phyloP scores from a whole-genome alignment of 2,888 invertebrate genomes.

The Drosophila mimica region DNA sequence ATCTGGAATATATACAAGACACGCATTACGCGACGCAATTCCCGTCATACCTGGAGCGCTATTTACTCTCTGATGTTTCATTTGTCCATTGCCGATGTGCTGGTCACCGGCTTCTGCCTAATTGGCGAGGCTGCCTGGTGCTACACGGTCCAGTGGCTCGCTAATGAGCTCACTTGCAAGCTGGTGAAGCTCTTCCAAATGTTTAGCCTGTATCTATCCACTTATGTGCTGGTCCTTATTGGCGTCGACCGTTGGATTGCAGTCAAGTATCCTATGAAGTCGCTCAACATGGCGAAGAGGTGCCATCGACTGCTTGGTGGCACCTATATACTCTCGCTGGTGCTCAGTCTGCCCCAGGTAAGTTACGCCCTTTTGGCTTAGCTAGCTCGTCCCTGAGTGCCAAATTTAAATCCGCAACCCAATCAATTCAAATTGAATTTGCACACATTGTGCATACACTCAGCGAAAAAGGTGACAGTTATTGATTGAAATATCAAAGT shows the following conservation, averaged over 20 bases:
- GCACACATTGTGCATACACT: constrained; percentile 4
- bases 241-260: constrained; percentile 93
- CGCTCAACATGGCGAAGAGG: constrained; percentile 88
- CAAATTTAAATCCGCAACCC: not conserved
- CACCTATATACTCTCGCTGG: constrained; percentile 90
- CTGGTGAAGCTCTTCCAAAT: constrained; percentile 92
- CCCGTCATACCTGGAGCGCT: constrained; percentile 89
- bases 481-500: not conserved
- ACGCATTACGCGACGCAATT: constrained; percentile 86
- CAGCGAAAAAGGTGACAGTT: not conserved
- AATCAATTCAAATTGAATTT: constrained; percentile 52
- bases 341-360: constrained; percentile 94
- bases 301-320: constrained; percentile 89
- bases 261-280: constrained; percentile 92
- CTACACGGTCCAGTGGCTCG: constrained; percentile 92
- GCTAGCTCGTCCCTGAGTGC: not conserved
- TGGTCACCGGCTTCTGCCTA: constrained; percentile 93
- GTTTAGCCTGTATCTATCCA: constrained; percentile 93
- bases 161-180: constrained; percentile 91
- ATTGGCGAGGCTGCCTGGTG: constrained; percentile 93
- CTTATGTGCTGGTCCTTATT: constrained; percentile 92
- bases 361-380: constrained; percentile 74
- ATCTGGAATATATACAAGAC: constrained; percentile 91
- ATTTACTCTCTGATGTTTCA: constrained; percentile 92
- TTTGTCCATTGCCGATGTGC: constrained; percentile 92